Evolutionary conservation across 2,797 vertebrate species (phyloP).

Genomic region (Acanthurus tractus): DNA sequence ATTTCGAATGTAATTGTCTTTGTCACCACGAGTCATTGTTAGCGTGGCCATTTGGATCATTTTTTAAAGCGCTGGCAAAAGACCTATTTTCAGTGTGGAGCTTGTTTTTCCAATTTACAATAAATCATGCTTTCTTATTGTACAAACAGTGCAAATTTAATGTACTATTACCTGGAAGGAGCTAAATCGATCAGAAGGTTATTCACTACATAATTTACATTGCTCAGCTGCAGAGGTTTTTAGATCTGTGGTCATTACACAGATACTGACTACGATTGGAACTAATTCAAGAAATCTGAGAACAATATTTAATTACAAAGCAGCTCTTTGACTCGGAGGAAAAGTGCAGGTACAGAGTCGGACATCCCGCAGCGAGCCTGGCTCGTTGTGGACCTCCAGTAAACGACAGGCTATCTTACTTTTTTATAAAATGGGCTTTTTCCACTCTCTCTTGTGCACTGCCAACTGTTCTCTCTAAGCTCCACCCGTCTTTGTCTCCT

Average conservation of each 20-base stretch:
- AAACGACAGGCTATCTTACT: slow-evolving; percentile 51
- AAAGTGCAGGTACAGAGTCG: slow-evolving; percentile 14
- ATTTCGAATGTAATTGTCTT: not conserved
- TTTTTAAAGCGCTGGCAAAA: not conserved
- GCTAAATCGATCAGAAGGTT: not conserved
- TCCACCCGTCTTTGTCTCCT: slow-evolving; percentile 59
- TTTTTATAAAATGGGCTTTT: slow-evolving; percentile 58
- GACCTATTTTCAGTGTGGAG: not conserved
- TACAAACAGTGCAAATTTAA: not conserved
- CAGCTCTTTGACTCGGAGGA: slow-evolving; percentile 32
- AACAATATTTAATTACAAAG: slow-evolving; percentile 17
- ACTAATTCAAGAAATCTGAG: slow-evolving; percentile 31
- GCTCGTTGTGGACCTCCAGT: slow-evolving; percentile 51
- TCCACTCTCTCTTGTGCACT: slow-evolving; percentile 38
- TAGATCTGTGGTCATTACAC: slow-evolving; percentile 1
- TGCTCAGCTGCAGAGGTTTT: slow-evolving; percentile 13
- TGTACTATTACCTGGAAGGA: not conserved
- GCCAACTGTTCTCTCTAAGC: slow-evolving; percentile 57
- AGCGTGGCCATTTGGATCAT: not conserved
- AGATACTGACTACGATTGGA: slow-evolving; percentile 2
- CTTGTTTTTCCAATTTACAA: not conserved
- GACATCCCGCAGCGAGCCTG: slow-evolving; percentile 49
- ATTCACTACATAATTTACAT: not conserved
- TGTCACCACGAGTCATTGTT: slow-evolving; percentile 5
- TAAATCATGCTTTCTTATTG: not conserved